Percentiles rank a stretch among this genome's conserved stretches.
Evolutionary conservation across 2,113 vertebrate species (phyloP).

Genomic region (Thunnus maccoyii): DNA sequence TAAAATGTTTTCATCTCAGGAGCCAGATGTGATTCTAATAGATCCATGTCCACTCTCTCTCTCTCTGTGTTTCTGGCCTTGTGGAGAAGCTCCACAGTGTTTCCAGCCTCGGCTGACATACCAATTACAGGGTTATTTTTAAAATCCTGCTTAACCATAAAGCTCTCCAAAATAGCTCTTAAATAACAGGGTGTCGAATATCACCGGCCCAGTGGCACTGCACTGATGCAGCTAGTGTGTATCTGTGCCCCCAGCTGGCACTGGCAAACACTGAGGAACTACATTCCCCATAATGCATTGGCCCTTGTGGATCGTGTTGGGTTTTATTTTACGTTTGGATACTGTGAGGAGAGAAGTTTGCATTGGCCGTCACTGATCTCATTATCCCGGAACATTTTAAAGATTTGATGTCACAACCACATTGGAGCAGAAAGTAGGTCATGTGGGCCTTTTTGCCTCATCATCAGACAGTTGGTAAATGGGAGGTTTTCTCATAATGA

Average conservation of each 20-base stretch:
- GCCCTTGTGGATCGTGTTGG: background rate
- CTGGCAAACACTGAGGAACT: conserved; percentile 28
- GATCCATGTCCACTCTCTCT: background rate
- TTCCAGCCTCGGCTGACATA: conserved; percentile 52
- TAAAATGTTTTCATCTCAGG: conserved; percentile 36
- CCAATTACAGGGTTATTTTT: conserved; percentile 81
- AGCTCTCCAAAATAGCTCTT: conserved; percentile 68
- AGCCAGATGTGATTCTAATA: conserved; percentile 60
- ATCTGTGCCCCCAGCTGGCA: conserved; percentile 21
- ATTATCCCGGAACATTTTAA: conserved; percentile 3
- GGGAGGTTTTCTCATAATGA: conserved; percentile 51
- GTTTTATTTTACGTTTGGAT: conserved; percentile 11
- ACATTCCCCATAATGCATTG: conserved; percentile 50
- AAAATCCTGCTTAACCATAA: conserved; percentile 65
- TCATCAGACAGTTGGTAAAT: conserved; percentile 49
- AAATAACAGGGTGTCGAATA: conserved; percentile 81
- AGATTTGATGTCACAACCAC: conserved; percentile 24
- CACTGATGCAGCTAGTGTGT: conserved; percentile 29
- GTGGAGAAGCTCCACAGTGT: conserved; percentile 12
- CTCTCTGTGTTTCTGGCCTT: conserved; percentile 3
- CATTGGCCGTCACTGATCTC: background rate
- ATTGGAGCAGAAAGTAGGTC: conserved; percentile 59
- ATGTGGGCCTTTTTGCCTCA: conserved; percentile 24
- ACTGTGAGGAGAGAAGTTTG: background rate
- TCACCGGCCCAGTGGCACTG: conserved; percentile 34